phyloP scores from a whole-genome alignment of 1,140 invertebrate genomes.

The Goniozus legneri region DNA sequence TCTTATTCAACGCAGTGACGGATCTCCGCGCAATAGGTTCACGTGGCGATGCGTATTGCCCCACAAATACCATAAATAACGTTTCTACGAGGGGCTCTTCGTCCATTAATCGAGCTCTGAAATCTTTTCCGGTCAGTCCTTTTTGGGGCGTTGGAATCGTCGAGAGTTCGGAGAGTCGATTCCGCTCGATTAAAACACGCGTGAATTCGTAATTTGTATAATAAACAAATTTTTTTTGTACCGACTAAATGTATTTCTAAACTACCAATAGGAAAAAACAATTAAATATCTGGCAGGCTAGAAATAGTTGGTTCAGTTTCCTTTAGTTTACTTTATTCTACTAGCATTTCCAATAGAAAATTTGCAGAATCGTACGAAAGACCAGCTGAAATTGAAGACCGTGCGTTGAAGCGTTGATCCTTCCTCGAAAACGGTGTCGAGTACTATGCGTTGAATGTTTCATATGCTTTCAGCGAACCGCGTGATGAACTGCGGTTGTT shows the following conservation, averaged over 20 bases:
- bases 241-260: no score
- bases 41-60: constrained; percentile 26
- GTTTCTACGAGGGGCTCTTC: constrained; percentile 6
- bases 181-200: no score
- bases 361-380: no score
- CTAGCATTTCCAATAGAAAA: no score
- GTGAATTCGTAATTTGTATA: no score
- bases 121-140: constrained; percentile 16
- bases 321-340: no score
- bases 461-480: constrained; percentile 1
- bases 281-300: no score
- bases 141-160: constrained; percentile 2
- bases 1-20: constrained; percentile 28
- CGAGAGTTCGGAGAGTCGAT: no score
- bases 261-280: no score
- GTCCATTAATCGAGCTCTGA: constrained; percentile 25
- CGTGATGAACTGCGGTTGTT: constrained; percentile 1
- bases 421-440: not conserved
- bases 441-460: constrained; percentile 1
- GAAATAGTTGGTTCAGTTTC: no score
- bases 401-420: not conserved
- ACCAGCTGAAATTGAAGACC: no score
- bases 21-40: constrained; percentile 31
- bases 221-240: no score
- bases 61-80: constrained; percentile 31